phyloP scores from a whole-genome alignment of 2,797 vertebrate genomes.

The Urocyon cinereoargenteus region DNA sequence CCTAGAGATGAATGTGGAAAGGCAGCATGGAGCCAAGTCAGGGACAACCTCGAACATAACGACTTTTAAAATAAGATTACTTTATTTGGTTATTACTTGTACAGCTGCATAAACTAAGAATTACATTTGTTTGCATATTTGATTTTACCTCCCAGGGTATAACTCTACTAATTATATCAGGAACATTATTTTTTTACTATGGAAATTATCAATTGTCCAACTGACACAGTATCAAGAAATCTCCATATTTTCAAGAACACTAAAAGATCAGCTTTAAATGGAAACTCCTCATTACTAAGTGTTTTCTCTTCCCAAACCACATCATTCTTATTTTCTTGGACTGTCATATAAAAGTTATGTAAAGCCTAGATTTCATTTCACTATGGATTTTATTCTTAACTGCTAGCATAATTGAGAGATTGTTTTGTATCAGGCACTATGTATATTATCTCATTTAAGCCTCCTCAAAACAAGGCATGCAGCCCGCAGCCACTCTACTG shows the following conservation, averaged over 20 bases:
- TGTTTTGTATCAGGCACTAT: background rate
- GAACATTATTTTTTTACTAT: background rate
- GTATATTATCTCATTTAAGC: background rate
- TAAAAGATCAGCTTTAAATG: slow-evolving; percentile 7
- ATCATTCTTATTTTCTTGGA: slow-evolving; percentile 32
- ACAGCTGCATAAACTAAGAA: slow-evolving; percentile 39
- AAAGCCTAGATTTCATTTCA: slow-evolving; percentile 34
- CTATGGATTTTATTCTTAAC: background rate
- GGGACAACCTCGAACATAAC: background rate
- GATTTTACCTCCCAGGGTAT: background rate
- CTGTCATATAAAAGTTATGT: slow-evolving; percentile 14
- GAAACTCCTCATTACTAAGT: background rate
- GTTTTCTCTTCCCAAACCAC: background rate
- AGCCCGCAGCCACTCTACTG: background rate
- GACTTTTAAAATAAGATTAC: slow-evolving; percentile 63
- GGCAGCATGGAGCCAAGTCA: background rate
- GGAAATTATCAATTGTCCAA: slow-evolving; percentile 45
- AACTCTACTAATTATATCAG: slow-evolving; percentile 36
- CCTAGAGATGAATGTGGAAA: background rate
- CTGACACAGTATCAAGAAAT: background rate
- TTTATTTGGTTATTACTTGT: slow-evolving; percentile 46
- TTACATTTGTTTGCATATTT: slow-evolving; percentile 53
- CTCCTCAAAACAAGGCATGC: background rate
- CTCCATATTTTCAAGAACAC: background rate
- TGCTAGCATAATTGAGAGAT: background rate